Evolutionary conservation across 2,797 vertebrate genomes (phyloP).

Genomic region (Lophius americanus): DNA sequence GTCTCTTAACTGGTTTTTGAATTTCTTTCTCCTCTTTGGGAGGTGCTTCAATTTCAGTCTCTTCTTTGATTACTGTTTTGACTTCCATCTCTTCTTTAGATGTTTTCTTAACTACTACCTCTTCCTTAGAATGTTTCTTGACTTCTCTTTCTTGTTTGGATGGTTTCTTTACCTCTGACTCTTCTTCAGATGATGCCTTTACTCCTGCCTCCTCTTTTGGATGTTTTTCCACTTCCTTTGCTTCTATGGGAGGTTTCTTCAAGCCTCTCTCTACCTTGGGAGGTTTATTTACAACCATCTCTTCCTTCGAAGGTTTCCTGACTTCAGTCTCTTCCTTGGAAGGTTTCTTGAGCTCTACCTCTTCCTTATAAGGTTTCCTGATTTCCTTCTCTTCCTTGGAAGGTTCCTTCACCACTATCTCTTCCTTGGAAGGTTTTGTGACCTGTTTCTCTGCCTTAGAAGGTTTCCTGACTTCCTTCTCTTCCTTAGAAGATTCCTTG

Average conservation of each 20-base stretch:
- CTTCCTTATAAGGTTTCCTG: not conserved
- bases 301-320: accelerated
- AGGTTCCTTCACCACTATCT: not conserved
- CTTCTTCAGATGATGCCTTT: not conserved
- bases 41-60: not conserved
- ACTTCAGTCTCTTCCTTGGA: not conserved
- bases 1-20: not conserved
- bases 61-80: not conserved
- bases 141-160: not conserved
- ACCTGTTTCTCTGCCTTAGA: not conserved
- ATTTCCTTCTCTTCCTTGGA: not conserved
- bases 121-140: not conserved
- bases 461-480: not conserved
- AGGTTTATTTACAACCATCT: not conserved
- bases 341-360: not conserved
- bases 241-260: not conserved
- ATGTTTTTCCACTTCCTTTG: not conserved
- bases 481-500: not conserved
- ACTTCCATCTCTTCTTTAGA: not conserved
- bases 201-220: not conserved
- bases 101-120: not conserved
- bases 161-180: not conserved
- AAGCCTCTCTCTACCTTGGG: not conserved
- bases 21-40: not conserved
- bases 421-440: not conserved